These are phyloP conservation scores for Macrostomum lignano DNA, from an alignment of 1,140 invertebrate genomes.

Conservation along the genomic window DNA sequence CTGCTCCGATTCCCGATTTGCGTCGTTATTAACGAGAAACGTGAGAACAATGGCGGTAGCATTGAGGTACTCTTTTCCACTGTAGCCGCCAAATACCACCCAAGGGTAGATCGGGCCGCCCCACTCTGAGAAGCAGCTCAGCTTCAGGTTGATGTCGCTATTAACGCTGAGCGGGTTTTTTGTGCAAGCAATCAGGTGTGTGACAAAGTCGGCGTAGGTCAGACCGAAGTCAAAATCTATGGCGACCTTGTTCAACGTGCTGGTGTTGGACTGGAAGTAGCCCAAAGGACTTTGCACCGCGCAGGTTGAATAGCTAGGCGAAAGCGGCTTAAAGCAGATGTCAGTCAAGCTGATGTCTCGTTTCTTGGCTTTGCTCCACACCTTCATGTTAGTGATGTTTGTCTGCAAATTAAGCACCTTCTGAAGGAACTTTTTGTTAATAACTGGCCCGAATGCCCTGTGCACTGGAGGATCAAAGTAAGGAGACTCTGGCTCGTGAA, in stretches of 20 bases:
- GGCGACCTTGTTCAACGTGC: too few species aligned
- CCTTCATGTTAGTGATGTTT: slow-evolving; percentile 1
- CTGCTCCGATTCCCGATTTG: slow-evolving; percentile 11
- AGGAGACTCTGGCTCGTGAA: slow-evolving; percentile 10
- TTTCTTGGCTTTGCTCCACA: slow-evolving; percentile 1
- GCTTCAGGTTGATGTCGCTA: slow-evolving; percentile 12
- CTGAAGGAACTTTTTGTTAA: slow-evolving; percentile 54
- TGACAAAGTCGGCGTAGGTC: too few species aligned
- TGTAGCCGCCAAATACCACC: slow-evolving; percentile 68
- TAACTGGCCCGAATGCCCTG: slow-evolving; percentile 45
- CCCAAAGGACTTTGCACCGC: slow-evolving; percentile 61
- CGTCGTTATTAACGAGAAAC: slow-evolving; percentile 44
- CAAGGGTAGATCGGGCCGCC: slow-evolving; percentile 67
- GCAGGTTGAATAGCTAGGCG: slow-evolving; percentile 38
- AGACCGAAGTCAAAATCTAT: background rate
- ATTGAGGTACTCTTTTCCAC: slow-evolving; percentile 39
- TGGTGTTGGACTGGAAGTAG: slow-evolving; percentile 62
- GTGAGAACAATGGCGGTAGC: slow-evolving; percentile 61
- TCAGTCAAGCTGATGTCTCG: slow-evolving; percentile 36
- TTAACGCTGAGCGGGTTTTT: too few species aligned
- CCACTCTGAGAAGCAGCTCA: slow-evolving; percentile 48
- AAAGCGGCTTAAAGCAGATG: slow-evolving; percentile 64
- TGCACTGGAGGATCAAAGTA: slow-evolving; percentile 4
- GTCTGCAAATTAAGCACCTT: background rate
- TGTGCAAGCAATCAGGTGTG: too few species aligned